A percentile compares a stretch with the other conserved stretches of the same genome.
These are phyloP conservation scores for Tachystola acroxantha DNA, from an alignment of 2,888 invertebrate species.

Conservation along the genomic window DNA sequence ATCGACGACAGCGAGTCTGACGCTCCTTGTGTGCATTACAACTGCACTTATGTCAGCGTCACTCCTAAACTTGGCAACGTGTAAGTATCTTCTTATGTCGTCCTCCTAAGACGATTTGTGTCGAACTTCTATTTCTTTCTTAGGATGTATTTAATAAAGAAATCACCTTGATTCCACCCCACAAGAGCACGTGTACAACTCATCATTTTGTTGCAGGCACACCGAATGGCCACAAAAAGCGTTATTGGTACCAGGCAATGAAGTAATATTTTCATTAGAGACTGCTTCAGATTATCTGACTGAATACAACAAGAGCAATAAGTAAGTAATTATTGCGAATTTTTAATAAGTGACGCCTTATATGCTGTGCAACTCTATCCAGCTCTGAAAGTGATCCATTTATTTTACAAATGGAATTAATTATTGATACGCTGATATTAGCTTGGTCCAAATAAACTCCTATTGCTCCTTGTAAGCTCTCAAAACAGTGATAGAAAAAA, in stretches of 20 bases:
- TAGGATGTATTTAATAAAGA: too few relatives aligned
- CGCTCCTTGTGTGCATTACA: slow-evolving; percentile 60
- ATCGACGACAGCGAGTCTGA: slow-evolving; percentile 48
- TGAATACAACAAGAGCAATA: slow-evolving; percentile 83
- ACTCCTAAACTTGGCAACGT: slow-evolving; percentile 58
- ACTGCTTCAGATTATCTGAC: slow-evolving; percentile 96
- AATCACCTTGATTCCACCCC: too few relatives aligned
- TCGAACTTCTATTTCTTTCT: too few relatives aligned
- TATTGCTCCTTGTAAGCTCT: not conserved
- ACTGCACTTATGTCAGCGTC: slow-evolving; percentile 64
- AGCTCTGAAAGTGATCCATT: too few relatives aligned
- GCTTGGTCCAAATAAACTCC: too few relatives aligned
- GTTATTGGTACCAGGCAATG: slow-evolving; percentile 93
- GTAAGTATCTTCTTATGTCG: slow-evolving; percentile 53
- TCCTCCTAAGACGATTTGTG: too few relatives aligned
- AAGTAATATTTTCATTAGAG: slow-evolving; percentile 96
- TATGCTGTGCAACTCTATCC: too few relatives aligned
- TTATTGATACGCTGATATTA: too few relatives aligned
- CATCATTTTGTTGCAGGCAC: slow-evolving; percentile 46
- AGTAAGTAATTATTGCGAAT: slow-evolving; percentile 28
- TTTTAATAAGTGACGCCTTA: too few relatives aligned
- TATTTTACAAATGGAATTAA: too few relatives aligned
- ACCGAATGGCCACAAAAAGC: slow-evolving; percentile 92
- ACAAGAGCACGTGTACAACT: too few relatives aligned
- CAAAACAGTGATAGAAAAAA: too few relatives aligned